Conservation (phyloP, 2,113 vertebrate genomes). For the Gymnobelideus leadbeateri region DNA sequence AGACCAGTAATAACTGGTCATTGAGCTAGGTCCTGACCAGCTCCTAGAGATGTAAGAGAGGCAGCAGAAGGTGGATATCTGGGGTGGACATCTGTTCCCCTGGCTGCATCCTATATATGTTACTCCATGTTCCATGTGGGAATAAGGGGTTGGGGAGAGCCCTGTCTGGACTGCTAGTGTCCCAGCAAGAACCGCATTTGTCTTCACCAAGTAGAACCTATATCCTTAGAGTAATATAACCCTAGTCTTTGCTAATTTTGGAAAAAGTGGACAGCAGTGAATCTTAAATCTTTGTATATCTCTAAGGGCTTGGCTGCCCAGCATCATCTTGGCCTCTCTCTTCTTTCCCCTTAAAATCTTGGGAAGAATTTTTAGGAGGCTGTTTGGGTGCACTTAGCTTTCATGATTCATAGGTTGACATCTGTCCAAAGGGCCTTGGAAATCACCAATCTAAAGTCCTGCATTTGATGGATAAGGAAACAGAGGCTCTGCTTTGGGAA, state of each 20-base stretch:
- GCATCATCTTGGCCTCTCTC: slow-evolving; percentile 33
- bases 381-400: slow-evolving; percentile 57
- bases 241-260: neutral
- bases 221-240: neutral
- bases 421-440: neutral
- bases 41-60: neutral
- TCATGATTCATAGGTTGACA: neutral
- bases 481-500: neutral
- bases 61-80: neutral
- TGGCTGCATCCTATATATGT: neutral
- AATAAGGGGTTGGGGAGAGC: neutral
- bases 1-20: neutral
- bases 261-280: neutral
- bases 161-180: neutral
- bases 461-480: neutral
- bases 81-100: neutral
- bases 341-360: slow-evolving; percentile 50
- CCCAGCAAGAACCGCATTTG: neutral
- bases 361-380: slow-evolving; percentile 52
- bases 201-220: neutral
- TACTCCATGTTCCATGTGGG: neutral
- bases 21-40: neutral
- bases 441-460: neutral
- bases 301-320: neutral
- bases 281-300: neutral